Percentiles rank a stretch among this genome's conserved stretches.
phyloP scores from a whole-genome alignment of 35 echinoderm and acorn worm genomes.

The Antedon bifida region DNA sequence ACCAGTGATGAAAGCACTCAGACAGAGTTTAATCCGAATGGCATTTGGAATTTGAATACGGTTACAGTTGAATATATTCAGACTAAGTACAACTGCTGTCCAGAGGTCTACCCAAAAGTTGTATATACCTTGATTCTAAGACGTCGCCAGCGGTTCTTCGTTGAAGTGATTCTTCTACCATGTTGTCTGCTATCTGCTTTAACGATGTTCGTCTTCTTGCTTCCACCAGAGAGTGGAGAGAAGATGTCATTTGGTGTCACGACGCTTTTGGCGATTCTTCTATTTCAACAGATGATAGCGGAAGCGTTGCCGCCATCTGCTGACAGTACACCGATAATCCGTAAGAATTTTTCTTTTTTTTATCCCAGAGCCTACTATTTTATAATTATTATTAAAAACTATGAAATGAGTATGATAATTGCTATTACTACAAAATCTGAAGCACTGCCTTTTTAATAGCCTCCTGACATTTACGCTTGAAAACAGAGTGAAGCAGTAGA shows the following conservation, averaged over 20 bases:
- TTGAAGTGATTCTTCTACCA: constrained; percentile 12
- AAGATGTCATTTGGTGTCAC: constrained; percentile 65
- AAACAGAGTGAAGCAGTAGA: too few relatives aligned
- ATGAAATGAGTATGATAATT: too few relatives aligned
- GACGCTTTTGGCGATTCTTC: constrained; percentile 49
- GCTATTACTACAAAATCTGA: too few relatives aligned
- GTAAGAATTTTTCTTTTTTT: constrained; percentile 16
- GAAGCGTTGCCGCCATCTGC: constrained; percentile 43
- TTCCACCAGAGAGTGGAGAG: constrained; percentile 57
- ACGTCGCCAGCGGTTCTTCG: constrained; percentile 1
- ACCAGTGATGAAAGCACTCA: not conserved
- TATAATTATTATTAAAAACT: too few relatives aligned
- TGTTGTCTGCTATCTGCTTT: constrained; percentile 9
- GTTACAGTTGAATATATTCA: not conserved
- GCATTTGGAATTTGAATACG: not conserved
- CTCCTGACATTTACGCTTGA: too few relatives aligned
- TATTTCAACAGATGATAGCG: constrained; percentile 58
- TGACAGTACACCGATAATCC: constrained; percentile 39
- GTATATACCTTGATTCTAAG: not conserved
- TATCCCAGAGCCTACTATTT: too few relatives aligned
- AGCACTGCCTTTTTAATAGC: too few relatives aligned
- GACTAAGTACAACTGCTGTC: constrained; percentile 9
- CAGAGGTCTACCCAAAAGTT: not conserved
- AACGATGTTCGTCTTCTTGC: constrained; percentile 18
- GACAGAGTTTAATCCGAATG: not conserved